Conservation (phyloP, 2,113 vertebrate genomes). For the Scomber colias region DNA sequence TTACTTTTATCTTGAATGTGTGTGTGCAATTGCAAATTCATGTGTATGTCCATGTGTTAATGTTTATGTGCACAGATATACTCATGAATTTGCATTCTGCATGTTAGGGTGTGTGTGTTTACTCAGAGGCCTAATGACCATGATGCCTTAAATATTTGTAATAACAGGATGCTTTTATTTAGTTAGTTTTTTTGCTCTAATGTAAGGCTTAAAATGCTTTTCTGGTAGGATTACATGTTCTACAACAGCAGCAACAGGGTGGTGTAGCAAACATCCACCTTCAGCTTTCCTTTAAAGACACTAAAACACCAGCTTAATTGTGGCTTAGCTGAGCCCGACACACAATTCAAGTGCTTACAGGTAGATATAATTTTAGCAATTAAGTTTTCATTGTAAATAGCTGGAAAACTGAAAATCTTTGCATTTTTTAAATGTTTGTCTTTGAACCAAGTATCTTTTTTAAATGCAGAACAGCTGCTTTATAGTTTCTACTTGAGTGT, state of each 20-base stretch:
- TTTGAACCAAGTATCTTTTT: not conserved
- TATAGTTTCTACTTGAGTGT: too few species aligned
- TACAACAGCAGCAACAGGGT: not conserved
- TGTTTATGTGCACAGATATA: not conserved
- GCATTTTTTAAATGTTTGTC: not conserved
- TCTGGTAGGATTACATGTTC: not conserved
- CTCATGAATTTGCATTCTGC: not conserved
- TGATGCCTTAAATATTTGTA: conserved; percentile 62
- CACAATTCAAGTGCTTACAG: too few species aligned
- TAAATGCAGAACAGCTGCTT: not conserved
- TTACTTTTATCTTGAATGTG: not conserved
- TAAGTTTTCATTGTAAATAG: not conserved
- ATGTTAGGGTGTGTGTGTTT: not conserved
- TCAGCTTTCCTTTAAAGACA: not conserved
- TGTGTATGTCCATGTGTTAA: not conserved
- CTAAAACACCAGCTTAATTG: not conserved
- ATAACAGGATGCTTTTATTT: not conserved
- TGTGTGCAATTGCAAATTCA: not conserved
- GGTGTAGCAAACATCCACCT: too few species aligned
- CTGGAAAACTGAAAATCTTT: not conserved
- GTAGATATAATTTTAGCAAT: not conserved
- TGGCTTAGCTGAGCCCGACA: not conserved
- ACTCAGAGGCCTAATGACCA: conserved; percentile 18
- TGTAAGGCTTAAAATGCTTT: not conserved
- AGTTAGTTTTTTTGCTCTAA: not conserved